Percentiles rank a stretch among this genome's conserved stretches.
Evolutionary conservation across 2,113 vertebrate species (phyloP).

Genomic region (Pogona vitticeps): DNA sequence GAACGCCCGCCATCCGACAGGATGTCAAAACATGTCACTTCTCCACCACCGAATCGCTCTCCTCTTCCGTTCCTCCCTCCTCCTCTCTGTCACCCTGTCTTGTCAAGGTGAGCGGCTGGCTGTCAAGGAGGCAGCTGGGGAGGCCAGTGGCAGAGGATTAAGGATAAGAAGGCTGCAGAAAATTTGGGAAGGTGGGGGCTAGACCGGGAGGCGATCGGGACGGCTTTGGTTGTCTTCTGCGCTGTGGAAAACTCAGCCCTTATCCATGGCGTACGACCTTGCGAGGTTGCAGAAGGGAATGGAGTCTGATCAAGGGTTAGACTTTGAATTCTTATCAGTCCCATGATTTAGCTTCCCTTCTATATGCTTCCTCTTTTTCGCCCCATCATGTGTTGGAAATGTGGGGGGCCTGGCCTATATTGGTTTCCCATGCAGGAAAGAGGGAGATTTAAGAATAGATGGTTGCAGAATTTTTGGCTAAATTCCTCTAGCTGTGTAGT

Average conservation of each 20-base stretch:
- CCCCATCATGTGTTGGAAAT: too few relatives aligned
- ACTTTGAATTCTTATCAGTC: too few relatives aligned
- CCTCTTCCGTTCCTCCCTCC: neutral
- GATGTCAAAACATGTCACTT: constrained; percentile 74
- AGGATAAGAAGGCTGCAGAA: constrained; percentile 42
- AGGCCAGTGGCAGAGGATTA: constrained; percentile 54
- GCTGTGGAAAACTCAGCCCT: neutral
- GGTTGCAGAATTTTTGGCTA: too few relatives aligned
- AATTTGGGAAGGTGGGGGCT: neutral
- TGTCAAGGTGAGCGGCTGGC: constrained; percentile 76
- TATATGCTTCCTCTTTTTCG: too few relatives aligned
- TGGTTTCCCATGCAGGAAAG: too few relatives aligned
- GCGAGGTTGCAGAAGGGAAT: neutral
- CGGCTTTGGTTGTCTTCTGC: constrained; percentile 49
- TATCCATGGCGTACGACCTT: too few relatives aligned
- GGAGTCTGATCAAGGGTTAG: neutral
- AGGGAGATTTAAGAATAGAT: too few relatives aligned
- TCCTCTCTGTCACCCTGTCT: neutral
- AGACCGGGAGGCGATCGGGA: neutral
- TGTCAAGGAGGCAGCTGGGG: constrained; percentile 66
- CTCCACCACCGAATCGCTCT: constrained; percentile 65
- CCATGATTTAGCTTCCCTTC: too few relatives aligned
- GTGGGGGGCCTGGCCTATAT: too few relatives aligned
- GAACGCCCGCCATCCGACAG: constrained; percentile 71
- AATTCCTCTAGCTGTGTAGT: too few relatives aligned